Evolutionary conservation across 2,113 vertebrate genomes (phyloP), one percentile per base, ranked within the genome.

Genomic region (Centropus unirufus): DNA sequence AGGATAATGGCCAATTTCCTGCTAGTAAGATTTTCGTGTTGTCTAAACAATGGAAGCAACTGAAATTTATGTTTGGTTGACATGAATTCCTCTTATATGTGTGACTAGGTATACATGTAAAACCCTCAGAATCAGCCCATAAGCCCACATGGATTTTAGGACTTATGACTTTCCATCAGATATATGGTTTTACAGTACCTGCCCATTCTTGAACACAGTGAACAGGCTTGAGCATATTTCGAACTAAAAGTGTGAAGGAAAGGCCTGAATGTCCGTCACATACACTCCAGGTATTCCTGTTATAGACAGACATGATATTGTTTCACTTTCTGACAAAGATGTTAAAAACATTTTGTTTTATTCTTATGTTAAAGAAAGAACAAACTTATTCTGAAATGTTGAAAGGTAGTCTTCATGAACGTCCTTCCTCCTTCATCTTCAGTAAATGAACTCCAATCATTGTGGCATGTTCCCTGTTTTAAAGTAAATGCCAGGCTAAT

Each of bases 381-480:
- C 8, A 72, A 76, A 44, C 4, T 3, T 59, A n/a, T 70, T 64
- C 90, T 82, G 11, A 54, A 15, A 30, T 42, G 84, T 77, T 85
- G 77, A 83, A 87, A 83, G 6, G 17, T 63, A 3, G 1, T 54
- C 11, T 58, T 29, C 5, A 16, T 15, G 24, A 1, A 36, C 7
- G 11, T 66, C 66, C 39, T 86, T 90, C 6, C 15, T 70, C 18
- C 24, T 49, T 79, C 20, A 34, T 63, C 29, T 89, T 90, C 23
- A 54, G 18, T 42, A 89, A 83, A 83, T 49, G 83, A 74, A 34
- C 16, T 83, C 78, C 63, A 90, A 36, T 52, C 34, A n/a, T 63
- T 80, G 22, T 96, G 86, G 11, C 61, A 87, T 90, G 96, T 93
- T 86, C 66, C n/a, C 29, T 63, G 15, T 78, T 90, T 83, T 44